Conservation (phyloP, 2,797 vertebrate species). For the Microcaecilia unicolor region DNA sequence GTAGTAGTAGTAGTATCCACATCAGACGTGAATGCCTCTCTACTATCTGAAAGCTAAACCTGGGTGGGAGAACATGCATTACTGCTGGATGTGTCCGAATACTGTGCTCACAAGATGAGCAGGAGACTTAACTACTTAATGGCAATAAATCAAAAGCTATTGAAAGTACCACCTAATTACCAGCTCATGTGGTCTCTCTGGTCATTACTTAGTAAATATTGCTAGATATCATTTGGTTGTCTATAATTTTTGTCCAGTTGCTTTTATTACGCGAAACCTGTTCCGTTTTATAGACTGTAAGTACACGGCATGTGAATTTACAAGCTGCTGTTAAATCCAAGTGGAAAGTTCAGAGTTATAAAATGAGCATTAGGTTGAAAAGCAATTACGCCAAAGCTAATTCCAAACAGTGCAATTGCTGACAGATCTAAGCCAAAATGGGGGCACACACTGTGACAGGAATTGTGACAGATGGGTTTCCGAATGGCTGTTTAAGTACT, state of each 20-base stretch:
- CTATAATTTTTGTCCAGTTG: conserved; percentile 4
- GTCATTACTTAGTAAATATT: background rate
- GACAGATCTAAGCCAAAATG: too few relatives aligned
- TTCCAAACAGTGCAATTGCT: too few relatives aligned
- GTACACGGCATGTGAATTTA: background rate
- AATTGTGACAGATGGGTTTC: too few relatives aligned
- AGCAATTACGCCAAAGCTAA: background rate
- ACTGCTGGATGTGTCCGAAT: background rate
- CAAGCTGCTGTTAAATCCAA: background rate
- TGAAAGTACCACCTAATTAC: conserved; percentile 3
- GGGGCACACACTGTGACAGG: too few relatives aligned
- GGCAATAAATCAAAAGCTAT: conserved; percentile 10
- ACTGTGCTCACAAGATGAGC: too few relatives aligned
- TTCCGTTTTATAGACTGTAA: background rate
- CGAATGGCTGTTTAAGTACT: too few relatives aligned
- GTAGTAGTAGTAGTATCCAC: too few relatives aligned
- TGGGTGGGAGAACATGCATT: background rate
- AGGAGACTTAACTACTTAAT: conserved; percentile 1
- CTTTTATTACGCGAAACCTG: background rate
- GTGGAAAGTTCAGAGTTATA: background rate
- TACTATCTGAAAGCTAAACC: too few relatives aligned
- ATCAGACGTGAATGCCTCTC: too few relatives aligned
- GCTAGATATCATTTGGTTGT: conserved; percentile 1
- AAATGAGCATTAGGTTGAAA: background rate
- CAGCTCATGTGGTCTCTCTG: too few relatives aligned